Evolutionary conservation across 2,888 invertebrate species (phyloP).

Genomic region (Nomada flava): DNA sequence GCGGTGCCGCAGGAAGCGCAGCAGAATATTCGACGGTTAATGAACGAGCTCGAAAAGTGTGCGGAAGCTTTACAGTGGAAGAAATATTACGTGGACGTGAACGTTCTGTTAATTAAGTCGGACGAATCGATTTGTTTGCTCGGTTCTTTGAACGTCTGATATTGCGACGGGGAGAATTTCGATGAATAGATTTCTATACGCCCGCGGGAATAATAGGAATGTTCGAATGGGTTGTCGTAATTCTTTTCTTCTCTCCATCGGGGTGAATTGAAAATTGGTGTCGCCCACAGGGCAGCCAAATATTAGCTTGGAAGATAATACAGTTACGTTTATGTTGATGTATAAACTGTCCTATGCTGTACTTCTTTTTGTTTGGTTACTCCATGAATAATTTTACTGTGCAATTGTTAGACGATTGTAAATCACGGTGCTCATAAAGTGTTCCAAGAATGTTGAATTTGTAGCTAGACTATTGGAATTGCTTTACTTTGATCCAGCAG

Average conservation of each 20-base stretch:
- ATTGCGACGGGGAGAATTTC: background rate
- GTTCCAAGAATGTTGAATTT: background rate
- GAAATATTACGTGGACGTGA: conserved; percentile 6
- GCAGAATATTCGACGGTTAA: conserved; percentile 42
- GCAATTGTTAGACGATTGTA: no score
- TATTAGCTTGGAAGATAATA: conserved; percentile 10
- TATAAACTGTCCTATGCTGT: no score
- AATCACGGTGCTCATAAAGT: background rate
- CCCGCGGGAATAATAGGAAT: background rate
- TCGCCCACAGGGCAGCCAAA: background rate
- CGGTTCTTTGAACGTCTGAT: background rate
- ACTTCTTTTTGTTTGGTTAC: background rate
- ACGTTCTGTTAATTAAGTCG: conserved; percentile 46
- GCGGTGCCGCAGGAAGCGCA: conserved; percentile 41
- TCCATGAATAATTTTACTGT: no score
- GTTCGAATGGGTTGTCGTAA: background rate
- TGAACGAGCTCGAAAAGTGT: conserved; percentile 19
- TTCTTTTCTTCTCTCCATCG: background rate
- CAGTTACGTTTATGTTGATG: background rate
- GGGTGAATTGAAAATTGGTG: conserved; percentile 8
- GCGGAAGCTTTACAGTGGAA: background rate
- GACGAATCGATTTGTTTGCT: conserved; percentile 30
- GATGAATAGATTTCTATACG: background rate
- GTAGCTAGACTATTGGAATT: background rate
- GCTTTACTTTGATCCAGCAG: conserved; percentile 7